Base-by-base conservation (phyloP, 2,113 vertebrate genomes). In the Glareola pratincola region DNA sequence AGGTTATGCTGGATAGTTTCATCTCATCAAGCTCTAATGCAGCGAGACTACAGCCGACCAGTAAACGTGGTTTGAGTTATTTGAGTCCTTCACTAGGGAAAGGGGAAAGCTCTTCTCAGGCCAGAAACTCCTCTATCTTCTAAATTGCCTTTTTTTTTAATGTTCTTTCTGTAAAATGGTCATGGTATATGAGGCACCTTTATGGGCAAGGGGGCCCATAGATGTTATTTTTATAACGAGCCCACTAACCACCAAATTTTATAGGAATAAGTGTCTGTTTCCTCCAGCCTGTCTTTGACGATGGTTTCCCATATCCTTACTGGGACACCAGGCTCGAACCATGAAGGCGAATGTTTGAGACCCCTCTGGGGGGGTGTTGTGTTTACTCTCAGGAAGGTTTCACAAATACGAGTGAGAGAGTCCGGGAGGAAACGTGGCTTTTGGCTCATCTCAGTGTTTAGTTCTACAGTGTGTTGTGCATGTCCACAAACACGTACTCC, bases 251-350 rank as follows among this genome's bases (percentile, higher is more conserved):
- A 51, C 93, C 71, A 64, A 15, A 36, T 91, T 95, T 96, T 90
- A 72, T 14, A 85, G 95, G 88, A 90, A 82, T 74, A 67, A 98
- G 66, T 66, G 77, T 57, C 91, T 93, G 12, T 96, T 91, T 88
- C 84, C 97, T 68, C 83, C 91, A 94, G 91, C 85, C 91, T 87
- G 72, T 95, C 93, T 84, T 91, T 95, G 97, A 90, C 84, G 76
- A 36, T 91, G 86, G 71, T 95, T 98, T 97, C 94, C 89, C 93
- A 60, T 96, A 71, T 97, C 85, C 95, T 97, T 97, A 73, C 95
- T 95, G 94, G 94, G 95, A 97, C 89, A 94, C 71, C 91, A 85
- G 94, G 73, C 96, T 96, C 29, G 20, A 94, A 93, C 90, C 68
- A 5, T 16, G 53, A 94, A 90, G 90, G 83, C 53, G 97, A 62